Percentiles rank a stretch among this genome's conserved stretches.
Evolutionary conservation across 92 coral and sea anemone genomes (phyloP).

Genomic region (Bergia sp.): DNA sequence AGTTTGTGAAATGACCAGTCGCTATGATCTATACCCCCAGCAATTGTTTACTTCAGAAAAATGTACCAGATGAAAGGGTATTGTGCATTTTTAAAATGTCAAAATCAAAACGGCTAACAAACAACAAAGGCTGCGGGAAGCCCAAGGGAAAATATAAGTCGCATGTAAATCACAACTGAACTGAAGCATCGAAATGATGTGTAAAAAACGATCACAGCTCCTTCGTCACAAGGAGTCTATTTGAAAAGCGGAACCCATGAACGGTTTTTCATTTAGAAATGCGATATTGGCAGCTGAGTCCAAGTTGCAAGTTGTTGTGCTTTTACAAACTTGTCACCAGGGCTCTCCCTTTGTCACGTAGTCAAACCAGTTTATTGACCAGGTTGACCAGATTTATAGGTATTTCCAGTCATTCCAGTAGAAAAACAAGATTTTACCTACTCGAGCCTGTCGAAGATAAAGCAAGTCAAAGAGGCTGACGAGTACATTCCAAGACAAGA

Average conservation of each 20-base stretch:
- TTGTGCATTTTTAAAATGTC: no score
- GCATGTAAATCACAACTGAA: no score
- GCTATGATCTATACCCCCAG: no score
- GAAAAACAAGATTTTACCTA: not conserved
- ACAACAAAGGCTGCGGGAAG: no score
- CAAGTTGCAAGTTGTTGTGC: not conserved
- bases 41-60: no score
- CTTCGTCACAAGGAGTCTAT: not conserved
- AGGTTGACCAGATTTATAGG: not conserved
- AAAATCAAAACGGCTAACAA: no score
- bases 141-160: no score
- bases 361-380: constrained; percentile 8
- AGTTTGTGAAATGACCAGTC: no score
- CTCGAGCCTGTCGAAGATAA: not conserved
- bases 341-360: not conserved
- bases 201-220: no score
- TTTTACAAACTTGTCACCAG: not conserved
- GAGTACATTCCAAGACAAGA: not conserved
- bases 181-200: no score
- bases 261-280: not conserved
- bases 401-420: not conserved
- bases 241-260: not conserved
- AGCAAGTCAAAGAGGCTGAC: not conserved
- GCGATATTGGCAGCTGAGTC: no score
- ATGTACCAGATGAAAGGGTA: no score